phyloP scores from a whole-genome alignment of 2,797 vertebrate genomes.

The Sebastes reedi region DNA sequence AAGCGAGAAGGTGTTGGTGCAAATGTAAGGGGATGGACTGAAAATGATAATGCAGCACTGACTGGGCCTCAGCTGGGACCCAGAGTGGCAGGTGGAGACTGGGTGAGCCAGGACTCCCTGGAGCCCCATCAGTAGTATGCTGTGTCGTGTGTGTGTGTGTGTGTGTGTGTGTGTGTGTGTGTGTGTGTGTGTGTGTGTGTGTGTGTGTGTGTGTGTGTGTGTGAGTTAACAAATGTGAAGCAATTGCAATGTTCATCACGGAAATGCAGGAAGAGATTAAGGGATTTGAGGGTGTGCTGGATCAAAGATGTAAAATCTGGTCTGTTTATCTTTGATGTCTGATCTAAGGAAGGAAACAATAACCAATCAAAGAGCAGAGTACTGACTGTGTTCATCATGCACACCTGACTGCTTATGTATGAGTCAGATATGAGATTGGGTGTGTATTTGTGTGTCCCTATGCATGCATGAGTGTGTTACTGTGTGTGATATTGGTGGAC shows the following conservation, averaged over 20 bases:
- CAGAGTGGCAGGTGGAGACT: conserved; percentile 81
- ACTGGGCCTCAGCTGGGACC: conserved; percentile 78
- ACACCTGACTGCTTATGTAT: conserved; percentile 38
- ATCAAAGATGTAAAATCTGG: conserved; percentile 46
- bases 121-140: conserved; percentile 79
- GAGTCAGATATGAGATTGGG: conserved; percentile 35
- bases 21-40: conserved; percentile 35
- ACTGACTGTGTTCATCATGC: conserved; percentile 8
- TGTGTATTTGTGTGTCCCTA: conserved; percentile 26
- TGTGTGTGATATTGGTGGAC: conserved; percentile 37
- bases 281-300: background rate
- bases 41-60: conserved; percentile 66
- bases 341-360: conserved; percentile 29
- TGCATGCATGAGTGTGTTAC: conserved; percentile 55
- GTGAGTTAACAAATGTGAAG: conserved; percentile 42
- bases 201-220: background rate
- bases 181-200: conserved; percentile 14
- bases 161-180: conserved; percentile 25
- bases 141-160: conserved; percentile 41
- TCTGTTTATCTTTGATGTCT: conserved; percentile 41
- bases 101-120: conserved; percentile 69
- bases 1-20: conserved; percentile 15
- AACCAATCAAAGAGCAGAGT: conserved; percentile 11
- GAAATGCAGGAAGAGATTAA: background rate
- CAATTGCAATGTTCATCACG: conserved; percentile 66